Conservation (phyloP, 2,797 vertebrate species). For the Micromesistius poutassou region DNA sequence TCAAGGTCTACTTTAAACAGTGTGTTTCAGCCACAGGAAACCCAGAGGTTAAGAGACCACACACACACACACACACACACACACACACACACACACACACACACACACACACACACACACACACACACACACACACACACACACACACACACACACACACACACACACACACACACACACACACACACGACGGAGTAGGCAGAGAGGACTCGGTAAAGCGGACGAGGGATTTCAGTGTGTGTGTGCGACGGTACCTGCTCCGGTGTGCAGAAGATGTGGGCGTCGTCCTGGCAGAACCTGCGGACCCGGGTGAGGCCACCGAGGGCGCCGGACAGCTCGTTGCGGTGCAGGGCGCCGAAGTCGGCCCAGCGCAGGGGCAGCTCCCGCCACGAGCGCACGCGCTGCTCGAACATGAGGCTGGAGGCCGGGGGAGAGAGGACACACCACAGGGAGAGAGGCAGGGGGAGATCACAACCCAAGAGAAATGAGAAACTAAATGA, state of each 20-base stretch:
- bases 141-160: background rate
- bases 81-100: background rate
- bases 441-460: background rate
- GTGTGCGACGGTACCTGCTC: conserved; percentile 76
- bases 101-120: background rate
- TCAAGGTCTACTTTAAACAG: background rate
- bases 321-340: conserved; percentile 83
- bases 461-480: no score
- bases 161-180: background rate
- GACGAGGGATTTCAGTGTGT: no score
- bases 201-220: no score
- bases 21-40: background rate
- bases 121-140: background rate
- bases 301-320: conserved; percentile 86
- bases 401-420: conserved; percentile 93
- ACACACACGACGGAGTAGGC: background rate
- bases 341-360: conserved; percentile 89
- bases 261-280: conserved; percentile 89
- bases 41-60: background rate
- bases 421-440: background rate
- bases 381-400: conserved; percentile 89
- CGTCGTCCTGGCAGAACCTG: conserved; percentile 91
- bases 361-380: conserved; percentile 90
- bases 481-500: no score
- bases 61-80: background rate